phyloP scores from a whole-genome alignment of 2,113 vertebrate species.

The Vidua macroura region DNA sequence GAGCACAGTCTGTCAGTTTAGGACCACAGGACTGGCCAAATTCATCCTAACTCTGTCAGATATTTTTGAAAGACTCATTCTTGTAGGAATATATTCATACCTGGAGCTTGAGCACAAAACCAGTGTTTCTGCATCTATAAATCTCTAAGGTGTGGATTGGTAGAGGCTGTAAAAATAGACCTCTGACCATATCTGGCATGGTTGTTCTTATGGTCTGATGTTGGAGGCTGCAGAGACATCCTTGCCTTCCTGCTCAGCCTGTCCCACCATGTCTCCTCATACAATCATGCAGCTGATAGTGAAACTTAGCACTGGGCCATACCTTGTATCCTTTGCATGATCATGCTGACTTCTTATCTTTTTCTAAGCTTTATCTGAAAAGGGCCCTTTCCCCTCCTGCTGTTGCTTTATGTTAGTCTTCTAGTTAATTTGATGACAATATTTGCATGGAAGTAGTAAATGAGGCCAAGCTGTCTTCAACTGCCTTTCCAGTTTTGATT shows the following conservation, averaged over 20 bases:
- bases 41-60: neutral
- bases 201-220: neutral
- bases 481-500: neutral
- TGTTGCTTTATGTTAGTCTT: neutral
- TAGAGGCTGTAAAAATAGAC: neutral
- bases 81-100: neutral
- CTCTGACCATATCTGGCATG: neutral
- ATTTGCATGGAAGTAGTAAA: neutral
- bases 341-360: neutral
- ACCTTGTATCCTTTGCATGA: rapidly evolving
- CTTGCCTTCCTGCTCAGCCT: neutral
- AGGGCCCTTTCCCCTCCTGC: neutral
- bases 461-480: neutral
- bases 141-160: neutral
- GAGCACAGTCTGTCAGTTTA: neutral
- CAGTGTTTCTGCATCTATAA: neutral
- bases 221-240: neutral
- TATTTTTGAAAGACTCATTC: neutral
- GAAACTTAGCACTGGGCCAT: neutral
- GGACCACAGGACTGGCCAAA: neutral
- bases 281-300: neutral
- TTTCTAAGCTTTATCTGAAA: neutral
- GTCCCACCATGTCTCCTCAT: neutral
- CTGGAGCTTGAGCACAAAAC: neutral
- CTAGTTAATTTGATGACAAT: neutral